Percentiles rank a stretch among this genome's conserved stretches.
These are phyloP conservation scores for Drosophila anceps DNA, from an alignment of 2,888 invertebrate species.

Conservation along the genomic window DNA sequence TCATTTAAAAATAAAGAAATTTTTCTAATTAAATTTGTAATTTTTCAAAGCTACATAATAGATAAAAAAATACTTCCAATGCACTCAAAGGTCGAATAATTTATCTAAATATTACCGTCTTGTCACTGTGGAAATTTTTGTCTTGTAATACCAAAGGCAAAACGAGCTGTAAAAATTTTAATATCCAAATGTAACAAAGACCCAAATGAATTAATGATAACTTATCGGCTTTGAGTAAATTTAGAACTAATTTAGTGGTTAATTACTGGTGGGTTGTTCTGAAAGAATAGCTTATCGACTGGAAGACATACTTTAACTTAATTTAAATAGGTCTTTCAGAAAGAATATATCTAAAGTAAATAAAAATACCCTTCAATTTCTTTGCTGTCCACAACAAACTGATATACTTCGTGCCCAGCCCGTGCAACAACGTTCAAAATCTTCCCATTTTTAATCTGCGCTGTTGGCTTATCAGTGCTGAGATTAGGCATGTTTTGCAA, in stretches of 20 bases:
- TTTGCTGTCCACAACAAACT: background rate
- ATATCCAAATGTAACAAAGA: background rate
- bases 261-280: background rate
- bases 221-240: slow-evolving; percentile 7
- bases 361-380: no score
- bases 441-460: background rate
- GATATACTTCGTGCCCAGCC: background rate
- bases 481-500: background rate
- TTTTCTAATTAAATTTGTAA: no score
- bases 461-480: background rate
- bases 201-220: background rate
- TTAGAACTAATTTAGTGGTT: background rate
- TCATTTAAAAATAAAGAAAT: no score
- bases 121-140: background rate
- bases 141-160: background rate
- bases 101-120: background rate
- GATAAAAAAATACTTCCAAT: no score
- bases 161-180: slow-evolving; percentile 5
- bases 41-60: no score
- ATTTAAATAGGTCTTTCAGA: no score
- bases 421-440: background rate
- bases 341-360: no score
- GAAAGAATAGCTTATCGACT: background rate
- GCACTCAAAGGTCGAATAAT: background rate
- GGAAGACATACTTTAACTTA: no score